phyloP scores from a whole-genome alignment of 2,888 invertebrate species.

The Alitta virens region DNA sequence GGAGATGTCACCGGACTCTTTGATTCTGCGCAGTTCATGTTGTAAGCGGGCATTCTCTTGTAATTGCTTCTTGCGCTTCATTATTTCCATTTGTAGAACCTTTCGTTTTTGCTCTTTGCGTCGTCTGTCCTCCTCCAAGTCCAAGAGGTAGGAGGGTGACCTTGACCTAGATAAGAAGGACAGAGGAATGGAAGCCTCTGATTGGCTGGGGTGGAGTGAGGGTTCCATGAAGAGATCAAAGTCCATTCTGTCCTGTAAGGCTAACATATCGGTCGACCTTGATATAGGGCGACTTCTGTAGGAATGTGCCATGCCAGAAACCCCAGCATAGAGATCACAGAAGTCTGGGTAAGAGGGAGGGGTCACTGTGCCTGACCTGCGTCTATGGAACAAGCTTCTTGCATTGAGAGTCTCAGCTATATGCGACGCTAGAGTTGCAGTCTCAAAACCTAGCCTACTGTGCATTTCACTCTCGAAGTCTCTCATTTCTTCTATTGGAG shows the following conservation, averaged over 20 bases:
- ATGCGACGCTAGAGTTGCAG: slow-evolving; percentile 9
- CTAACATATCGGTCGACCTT: slow-evolving; percentile 24
- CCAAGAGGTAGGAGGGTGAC: slow-evolving; percentile 30
- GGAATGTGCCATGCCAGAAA: not conserved
- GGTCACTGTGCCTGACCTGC: slow-evolving; percentile 8
- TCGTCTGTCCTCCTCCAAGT: slow-evolving; percentile 58
- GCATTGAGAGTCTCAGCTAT: slow-evolving; percentile 8
- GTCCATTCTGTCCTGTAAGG: slow-evolving; percentile 1
- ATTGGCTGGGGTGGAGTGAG: slow-evolving; percentile 24
- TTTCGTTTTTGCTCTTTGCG: slow-evolving; percentile 64
- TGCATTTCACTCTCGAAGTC: slow-evolving; percentile 57
- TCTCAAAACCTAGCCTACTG: slow-evolving; percentile 10
- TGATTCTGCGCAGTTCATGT: slow-evolving; percentile 59
- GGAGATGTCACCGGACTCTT: slow-evolving; percentile 29
- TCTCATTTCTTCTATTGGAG: slow-evolving; percentile 61
- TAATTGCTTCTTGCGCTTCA: slow-evolving; percentile 64
- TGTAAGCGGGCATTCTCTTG: slow-evolving; percentile 63
- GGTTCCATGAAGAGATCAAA: not conserved
- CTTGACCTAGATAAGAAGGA: slow-evolving; percentile 4
- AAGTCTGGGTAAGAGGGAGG: slow-evolving; percentile 2
- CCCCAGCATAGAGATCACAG: not conserved
- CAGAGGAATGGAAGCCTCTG: slow-evolving; percentile 24
- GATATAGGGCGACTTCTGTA: slow-evolving; percentile 9
- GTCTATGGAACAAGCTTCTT: not conserved
- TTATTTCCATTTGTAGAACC: slow-evolving; percentile 65